Conservation (phyloP, 2,797 vertebrate species). For the Anas bahamensis region DNA sequence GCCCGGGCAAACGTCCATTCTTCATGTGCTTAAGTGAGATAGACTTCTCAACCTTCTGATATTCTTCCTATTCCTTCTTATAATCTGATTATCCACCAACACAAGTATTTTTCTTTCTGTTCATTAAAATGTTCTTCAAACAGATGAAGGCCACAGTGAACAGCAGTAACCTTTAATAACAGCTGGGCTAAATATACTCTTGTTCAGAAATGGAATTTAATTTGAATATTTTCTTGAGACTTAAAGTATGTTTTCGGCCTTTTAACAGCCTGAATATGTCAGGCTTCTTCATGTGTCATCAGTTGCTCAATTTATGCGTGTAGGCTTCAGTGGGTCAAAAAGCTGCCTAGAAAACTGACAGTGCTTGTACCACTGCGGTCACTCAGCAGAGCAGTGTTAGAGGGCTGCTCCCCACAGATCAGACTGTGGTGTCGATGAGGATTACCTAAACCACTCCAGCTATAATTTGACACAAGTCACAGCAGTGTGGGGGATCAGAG, state of each 20-base stretch:
- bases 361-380: not conserved
- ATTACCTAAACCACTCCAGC: not conserved
- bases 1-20: not conserved
- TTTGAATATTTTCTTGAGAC: not conserved
- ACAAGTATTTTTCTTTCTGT: constrained; percentile 8
- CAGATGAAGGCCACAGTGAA: not conserved
- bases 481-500: not conserved
- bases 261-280: constrained; percentile 5
- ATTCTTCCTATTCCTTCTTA: not conserved
- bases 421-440: not conserved
- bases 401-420: constrained; percentile 2
- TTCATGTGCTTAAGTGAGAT: not conserved
- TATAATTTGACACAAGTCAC: not conserved
- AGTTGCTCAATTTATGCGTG: not conserved
- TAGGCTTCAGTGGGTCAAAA: constrained; percentile 4
- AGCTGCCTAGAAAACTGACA: constrained; percentile 16
- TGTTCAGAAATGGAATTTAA: not conserved
- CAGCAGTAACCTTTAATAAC: not conserved
- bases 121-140: constrained; percentile 4
- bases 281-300: constrained; percentile 9
- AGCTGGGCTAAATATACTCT: not conserved
- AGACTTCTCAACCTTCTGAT: not conserved
- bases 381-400: not conserved
- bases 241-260: not conserved
- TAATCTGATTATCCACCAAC: not conserved